A percentile compares a stretch with the other conserved stretches of the same genome.
Evolutionary conservation across 2,888 invertebrate genomes (phyloP).

Genomic region (Clunio marinus): DNA sequence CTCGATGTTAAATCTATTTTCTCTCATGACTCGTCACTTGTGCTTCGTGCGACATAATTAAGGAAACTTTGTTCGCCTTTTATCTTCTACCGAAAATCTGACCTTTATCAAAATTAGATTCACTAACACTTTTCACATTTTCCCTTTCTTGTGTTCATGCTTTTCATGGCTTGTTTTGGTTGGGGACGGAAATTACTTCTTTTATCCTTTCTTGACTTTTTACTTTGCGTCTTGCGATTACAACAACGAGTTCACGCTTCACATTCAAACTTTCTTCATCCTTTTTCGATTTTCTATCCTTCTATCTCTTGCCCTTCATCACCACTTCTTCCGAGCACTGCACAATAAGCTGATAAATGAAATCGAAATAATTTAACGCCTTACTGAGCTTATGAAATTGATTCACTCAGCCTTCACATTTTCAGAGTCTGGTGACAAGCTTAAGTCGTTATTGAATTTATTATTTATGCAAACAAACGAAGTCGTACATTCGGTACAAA

Average conservation of each 20-base stretch:
- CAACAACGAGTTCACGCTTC: no score
- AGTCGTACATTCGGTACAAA: not conserved
- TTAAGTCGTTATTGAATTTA: not conserved
- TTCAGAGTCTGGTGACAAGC: no score
- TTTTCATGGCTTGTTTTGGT: not conserved
- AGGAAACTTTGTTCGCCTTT: not conserved
- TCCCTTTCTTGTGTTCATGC: not conserved
- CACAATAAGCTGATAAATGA: no score
- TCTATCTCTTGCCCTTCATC: not conserved
- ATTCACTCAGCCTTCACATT: no score
- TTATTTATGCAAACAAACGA: not conserved
- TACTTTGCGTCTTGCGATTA: not conserved
- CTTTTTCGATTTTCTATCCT: no score
- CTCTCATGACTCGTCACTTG: no score
- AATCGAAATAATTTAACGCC: not conserved
- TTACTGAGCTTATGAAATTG: no score
- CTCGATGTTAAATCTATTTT: no score
- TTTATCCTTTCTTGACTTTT: not conserved
- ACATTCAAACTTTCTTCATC: no score
- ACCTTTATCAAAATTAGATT: not conserved
- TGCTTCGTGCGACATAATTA: not conserved
- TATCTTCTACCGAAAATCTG: not conserved
- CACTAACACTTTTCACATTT: not conserved
- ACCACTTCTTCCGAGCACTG: no score
- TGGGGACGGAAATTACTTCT: slow-evolving; percentile 2